Evolutionary conservation across 2,888 invertebrate species (phyloP).

Genomic region (Agapetus fuscipes): DNA sequence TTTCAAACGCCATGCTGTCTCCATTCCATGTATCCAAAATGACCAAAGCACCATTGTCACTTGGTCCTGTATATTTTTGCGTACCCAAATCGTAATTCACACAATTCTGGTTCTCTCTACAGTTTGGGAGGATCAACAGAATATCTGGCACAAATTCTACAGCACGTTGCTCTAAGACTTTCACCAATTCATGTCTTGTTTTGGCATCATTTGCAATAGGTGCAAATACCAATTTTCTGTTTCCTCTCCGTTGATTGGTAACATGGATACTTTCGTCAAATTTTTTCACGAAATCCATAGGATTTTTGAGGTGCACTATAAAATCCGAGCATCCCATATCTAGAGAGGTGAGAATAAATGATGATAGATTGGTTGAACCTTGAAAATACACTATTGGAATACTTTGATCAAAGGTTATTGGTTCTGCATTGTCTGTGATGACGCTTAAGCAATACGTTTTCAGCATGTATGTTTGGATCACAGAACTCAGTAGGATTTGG

Average conservation of each 20-base stretch:
- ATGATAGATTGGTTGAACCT: no score
- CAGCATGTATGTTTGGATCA: conserved; percentile 23
- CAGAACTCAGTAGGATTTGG: conserved; percentile 17
- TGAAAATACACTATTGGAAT: conserved; percentile 18
- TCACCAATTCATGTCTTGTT: conserved; percentile 10
- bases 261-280: conserved; percentile 34
- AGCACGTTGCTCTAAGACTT: conserved; percentile 30
- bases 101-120: conserved; percentile 23
- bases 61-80: conserved; percentile 35
- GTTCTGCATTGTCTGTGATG: conserved; percentile 21
- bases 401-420: background rate
- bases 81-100: conserved; percentile 32
- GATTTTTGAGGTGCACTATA: conserved; percentile 32
- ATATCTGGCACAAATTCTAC: conserved; percentile 33
- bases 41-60: conserved; percentile 26
- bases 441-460: conserved; percentile 23
- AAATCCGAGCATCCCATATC: conserved; percentile 43
- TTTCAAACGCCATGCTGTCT: conserved; percentile 29
- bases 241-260: conserved; percentile 36
- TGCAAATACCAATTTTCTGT: conserved; percentile 37
- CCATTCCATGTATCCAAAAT: conserved; percentile 37
- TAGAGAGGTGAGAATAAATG: conserved; percentile 22
- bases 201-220: conserved; percentile 24
- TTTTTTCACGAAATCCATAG: conserved; percentile 31
- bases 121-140: conserved; percentile 27